Evolutionary conservation across 2,113 vertebrate species (phyloP).

Genomic region (Salvelinus sp.): DNA sequence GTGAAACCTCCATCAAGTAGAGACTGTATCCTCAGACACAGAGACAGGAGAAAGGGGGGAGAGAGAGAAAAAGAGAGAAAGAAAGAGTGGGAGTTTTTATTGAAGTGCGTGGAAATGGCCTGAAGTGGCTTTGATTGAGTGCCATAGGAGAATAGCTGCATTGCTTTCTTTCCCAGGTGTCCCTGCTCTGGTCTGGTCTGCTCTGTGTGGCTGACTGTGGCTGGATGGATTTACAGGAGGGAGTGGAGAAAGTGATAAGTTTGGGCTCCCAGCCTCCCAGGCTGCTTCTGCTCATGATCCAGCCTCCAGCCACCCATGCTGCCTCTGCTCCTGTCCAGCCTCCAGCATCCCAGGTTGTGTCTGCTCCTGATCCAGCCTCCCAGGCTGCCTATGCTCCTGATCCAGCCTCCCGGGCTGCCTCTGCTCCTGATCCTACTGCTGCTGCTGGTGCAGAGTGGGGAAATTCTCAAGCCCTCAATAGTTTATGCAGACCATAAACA

Average conservation of each 20-base stretch:
- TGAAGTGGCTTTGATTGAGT: conserved; percentile 62
- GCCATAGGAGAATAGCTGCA: conserved; percentile 57
- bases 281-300: conserved; percentile 18
- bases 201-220: conserved; percentile 39
- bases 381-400: too few relatives aligned
- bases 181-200: conserved; percentile 34
- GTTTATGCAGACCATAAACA: conserved; percentile 80
- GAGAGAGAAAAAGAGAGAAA: background rate
- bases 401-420: conserved; percentile 21
- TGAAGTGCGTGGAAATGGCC: conserved; percentile 49
- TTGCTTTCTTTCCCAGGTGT: conserved; percentile 71
- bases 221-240: conserved; percentile 70
- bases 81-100: conserved; percentile 10
- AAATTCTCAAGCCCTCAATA: conserved; percentile 72
- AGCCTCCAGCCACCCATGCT: too few relatives aligned
- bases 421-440: conserved; percentile 9
- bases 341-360: too few relatives aligned
- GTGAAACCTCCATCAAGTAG: conserved; percentile 25
- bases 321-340: conserved; percentile 31
- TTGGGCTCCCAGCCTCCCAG: conserved; percentile 50
- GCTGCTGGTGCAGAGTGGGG: conserved; percentile 57
- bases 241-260: conserved; percentile 72
- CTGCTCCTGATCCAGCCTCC: too few relatives aligned
- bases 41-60: background rate
- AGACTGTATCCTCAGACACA: conserved; percentile 44